Percentiles rank a stretch among this genome's conserved stretches.
Evolutionary conservation across 2,888 invertebrate genomes (phyloP).

Genomic region (Caenorhabditis sp.): DNA sequence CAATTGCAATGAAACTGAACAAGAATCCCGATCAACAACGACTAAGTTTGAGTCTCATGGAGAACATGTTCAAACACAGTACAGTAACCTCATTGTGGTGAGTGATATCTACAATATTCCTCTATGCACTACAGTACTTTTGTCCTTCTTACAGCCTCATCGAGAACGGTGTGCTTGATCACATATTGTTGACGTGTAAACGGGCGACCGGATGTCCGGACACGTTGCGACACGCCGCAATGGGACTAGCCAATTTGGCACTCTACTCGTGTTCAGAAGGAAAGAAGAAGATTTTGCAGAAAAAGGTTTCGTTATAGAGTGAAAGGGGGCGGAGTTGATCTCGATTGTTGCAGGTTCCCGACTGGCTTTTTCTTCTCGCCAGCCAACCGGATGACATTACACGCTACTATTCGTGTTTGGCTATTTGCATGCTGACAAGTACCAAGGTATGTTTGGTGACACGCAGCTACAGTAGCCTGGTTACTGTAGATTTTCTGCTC

Average conservation of each 20-base stretch:
- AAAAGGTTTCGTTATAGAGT: slow-evolving; percentile 71
- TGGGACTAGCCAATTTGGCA: slow-evolving; percentile 92
- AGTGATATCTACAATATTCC: too few relatives aligned
- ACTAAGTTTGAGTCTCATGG: slow-evolving; percentile 66
- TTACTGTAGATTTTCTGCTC: too few relatives aligned
- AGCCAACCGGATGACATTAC: slow-evolving; percentile 87
- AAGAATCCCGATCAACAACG: slow-evolving; percentile 68
- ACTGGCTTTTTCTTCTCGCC: slow-evolving; percentile 94
- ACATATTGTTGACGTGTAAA: slow-evolving; percentile 67
- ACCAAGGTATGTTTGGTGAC: slow-evolving; percentile 36
- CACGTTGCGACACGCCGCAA: slow-evolving; percentile 84
- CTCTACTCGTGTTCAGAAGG: slow-evolving; percentile 79
- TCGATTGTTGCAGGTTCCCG: slow-evolving; percentile 69
- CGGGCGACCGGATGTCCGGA: slow-evolving; percentile 60
- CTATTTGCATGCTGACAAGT: slow-evolving; percentile 80
- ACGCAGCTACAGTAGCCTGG: too few relatives aligned
- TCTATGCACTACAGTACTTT: not conserved
- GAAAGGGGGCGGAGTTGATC: not conserved
- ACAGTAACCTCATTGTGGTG: slow-evolving; percentile 59
- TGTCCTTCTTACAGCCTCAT: slow-evolving; percentile 57
- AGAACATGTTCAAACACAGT: slow-evolving; percentile 68
- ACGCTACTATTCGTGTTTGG: slow-evolving; percentile 96
- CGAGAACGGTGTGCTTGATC: slow-evolving; percentile 67
- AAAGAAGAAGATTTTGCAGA: slow-evolving; percentile 73
- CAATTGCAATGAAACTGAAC: slow-evolving; percentile 59